A percentile compares a stretch with the other conserved stretches of the same genome.
Conservation (phyloP, 2,888 invertebrate species). For the Serrognathus titanus region DNA sequence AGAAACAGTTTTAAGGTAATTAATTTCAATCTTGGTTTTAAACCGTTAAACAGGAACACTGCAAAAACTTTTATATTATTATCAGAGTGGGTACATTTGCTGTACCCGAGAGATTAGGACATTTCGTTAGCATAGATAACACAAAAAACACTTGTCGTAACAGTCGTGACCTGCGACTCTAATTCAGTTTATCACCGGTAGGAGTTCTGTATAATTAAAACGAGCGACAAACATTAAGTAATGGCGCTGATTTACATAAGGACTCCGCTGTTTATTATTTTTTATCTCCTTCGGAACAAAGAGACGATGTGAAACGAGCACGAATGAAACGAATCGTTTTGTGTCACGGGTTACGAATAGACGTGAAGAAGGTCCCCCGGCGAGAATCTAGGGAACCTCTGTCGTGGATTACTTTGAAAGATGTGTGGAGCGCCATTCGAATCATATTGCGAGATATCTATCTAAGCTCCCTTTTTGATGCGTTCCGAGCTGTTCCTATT, state of each 20-base stretch:
- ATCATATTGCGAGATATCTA: conserved; percentile 45
- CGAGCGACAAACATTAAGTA: conserved; percentile 36
- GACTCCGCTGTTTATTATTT: conserved; percentile 20
- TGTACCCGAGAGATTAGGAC: conserved; percentile 42
- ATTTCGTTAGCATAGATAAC: conserved; percentile 45
- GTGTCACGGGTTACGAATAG: conserved; percentile 39
- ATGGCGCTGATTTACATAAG: conserved; percentile 32
- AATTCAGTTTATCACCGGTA: conserved; percentile 40
- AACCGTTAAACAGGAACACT: conserved; percentile 11
- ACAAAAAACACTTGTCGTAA: conserved; percentile 48
- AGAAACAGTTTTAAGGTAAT: conserved; percentile 12
- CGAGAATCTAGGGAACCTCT: conserved; percentile 41
- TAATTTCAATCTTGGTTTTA: conserved; percentile 19
- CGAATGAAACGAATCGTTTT: conserved; percentile 13
- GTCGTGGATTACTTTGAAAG: conserved; percentile 41
- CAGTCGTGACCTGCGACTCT: conserved; percentile 43
- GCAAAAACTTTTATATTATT: conserved; percentile 20
- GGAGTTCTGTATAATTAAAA: conserved; percentile 41
- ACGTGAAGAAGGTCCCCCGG: conserved; percentile 36
- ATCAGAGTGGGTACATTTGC: conserved; percentile 26
- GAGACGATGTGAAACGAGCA: conserved; percentile 2
- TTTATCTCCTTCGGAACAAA: conserved; percentile 11
- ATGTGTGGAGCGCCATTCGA: conserved; percentile 42
- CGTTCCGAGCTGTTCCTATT: conserved; percentile 39
- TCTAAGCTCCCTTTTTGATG: conserved; percentile 43